Evolutionary conservation across 2,797 vertebrate genomes (phyloP), one percentile per base, ranked within the genome.

Genomic region (Danionella dracula): DNA sequence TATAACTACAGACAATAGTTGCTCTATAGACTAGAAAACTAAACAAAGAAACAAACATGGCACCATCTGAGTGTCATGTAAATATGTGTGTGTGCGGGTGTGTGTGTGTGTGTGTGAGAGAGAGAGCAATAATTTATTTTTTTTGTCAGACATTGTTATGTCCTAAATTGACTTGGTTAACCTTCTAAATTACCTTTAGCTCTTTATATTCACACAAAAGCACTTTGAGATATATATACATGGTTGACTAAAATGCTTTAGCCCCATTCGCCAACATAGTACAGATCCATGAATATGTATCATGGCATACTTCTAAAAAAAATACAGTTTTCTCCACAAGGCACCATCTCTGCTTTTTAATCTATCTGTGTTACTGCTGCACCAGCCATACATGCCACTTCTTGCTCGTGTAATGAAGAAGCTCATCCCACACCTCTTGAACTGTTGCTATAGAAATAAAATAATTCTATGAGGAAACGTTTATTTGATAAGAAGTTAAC

Each of bases 381-480:
- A n/a, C n/a, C n/a, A n/a, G n/a, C n/a, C n/a, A n/a, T n/a, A n/a
- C n/a, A 20, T 62, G 10, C 4, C n/a, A n/a, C n/a, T n/a, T n/a
- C n/a, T n/a, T 31, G 21, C 19, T 1, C 13, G 27, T 49, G 37
- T 31, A 15, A 2, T 4, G 5, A 20, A 20, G 16, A 42, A 34
- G 10, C 34, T 46, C 48, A 34, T 42, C 49, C 5, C 61, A 42
- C 38, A 35, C 6, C 31, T 44, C 40, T 34, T 9, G 49, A 54
- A 54, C 8, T 19, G 41, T 46, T 55, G 13, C 31, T 37, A 65
- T 65, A 29, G 15, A n/a, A 35, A 65, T 21, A 44, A 34, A 53
- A 44, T 37, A 23, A 53, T 64, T 44, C 4, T 11, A 64, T 1
- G 2, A 53, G 13, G 19, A 65, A 55, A 37, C 1, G 2, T 54